Conservation (phyloP, 2,797 vertebrate genomes). For the Sarcophilus harrisii region DNA sequence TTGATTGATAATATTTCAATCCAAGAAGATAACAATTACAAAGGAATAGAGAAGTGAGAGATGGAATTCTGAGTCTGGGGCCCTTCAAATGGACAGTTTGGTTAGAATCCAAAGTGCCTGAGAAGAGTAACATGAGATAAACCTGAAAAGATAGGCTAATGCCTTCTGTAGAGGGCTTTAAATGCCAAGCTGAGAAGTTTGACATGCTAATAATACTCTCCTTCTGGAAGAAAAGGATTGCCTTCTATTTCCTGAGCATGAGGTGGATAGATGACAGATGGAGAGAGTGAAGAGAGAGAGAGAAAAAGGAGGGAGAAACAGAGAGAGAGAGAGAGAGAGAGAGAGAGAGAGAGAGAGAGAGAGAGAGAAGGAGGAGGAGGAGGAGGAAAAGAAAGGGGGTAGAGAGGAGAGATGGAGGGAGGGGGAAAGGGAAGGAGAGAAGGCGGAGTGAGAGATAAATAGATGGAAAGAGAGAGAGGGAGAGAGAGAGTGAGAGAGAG, state of each 20-base stretch:
- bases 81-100: background rate
- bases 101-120: background rate
- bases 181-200: background rate
- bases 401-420: too few species aligned
- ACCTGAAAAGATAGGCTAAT: background rate
- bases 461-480: too few species aligned
- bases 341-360: too few species aligned
- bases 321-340: too few species aligned
- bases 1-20: background rate
- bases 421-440: too few species aligned
- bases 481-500: too few species aligned
- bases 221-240: too few species aligned
- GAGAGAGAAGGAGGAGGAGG: too few species aligned
- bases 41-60: background rate
- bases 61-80: background rate
- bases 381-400: too few species aligned
- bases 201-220: background rate
- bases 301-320: too few species aligned
- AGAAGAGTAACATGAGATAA: background rate
- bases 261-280: background rate
- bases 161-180: background rate
- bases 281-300: background rate
- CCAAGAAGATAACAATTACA: background rate
- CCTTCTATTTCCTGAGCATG: background rate
- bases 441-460: too few species aligned